phyloP scores from a whole-genome alignment of 2,888 invertebrate genomes.

The Drosophila stalkeri region DNA sequence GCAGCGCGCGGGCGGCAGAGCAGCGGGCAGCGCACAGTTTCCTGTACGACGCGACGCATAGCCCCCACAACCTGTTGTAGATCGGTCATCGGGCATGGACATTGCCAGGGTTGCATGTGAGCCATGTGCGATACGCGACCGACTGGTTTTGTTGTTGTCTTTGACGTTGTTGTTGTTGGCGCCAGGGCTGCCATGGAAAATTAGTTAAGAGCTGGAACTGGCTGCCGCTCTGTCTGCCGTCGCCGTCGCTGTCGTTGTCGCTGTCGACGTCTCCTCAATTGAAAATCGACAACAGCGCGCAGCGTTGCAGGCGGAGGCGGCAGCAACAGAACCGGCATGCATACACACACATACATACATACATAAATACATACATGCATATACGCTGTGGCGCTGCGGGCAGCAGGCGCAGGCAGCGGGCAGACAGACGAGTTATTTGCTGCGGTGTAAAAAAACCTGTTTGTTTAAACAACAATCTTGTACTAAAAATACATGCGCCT shows the following conservation, averaged over 20 bases:
- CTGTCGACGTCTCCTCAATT: conserved; percentile 47
- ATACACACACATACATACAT: conserved; percentile 22
- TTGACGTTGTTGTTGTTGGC: conserved; percentile 57
- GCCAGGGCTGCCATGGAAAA: conserved; percentile 78
- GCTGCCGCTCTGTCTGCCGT: conserved; percentile 70
- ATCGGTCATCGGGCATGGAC: conserved; percentile 56
- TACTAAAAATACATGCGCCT: conserved; percentile 78
- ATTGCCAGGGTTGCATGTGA: conserved; percentile 59
- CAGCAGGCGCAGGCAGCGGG: conserved; percentile 48
- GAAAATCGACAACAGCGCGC: conserved; percentile 80
- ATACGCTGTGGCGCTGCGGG: conserved; percentile 63
- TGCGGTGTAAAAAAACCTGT: conserved; percentile 80
- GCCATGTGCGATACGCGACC: conserved; percentile 56
- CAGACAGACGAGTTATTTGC: conserved; percentile 78
- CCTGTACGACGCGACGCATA: conserved; percentile 48
- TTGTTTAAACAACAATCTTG: conserved; percentile 82
- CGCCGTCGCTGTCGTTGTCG: conserved; percentile 3
- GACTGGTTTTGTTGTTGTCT: conserved; percentile 38
- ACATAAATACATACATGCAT: conserved; percentile 16
- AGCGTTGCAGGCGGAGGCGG: conserved; percentile 64
- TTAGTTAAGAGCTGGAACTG: conserved; percentile 71
- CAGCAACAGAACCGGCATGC: conserved; percentile 26
- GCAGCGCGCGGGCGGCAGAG: conserved; percentile 6
- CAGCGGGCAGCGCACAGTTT: conserved; percentile 29
- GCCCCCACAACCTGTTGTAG: conserved; percentile 58